Evolutionary conservation across 2,113 vertebrate genomes (phyloP).

Genomic region (Seriola rivoliana): DNA sequence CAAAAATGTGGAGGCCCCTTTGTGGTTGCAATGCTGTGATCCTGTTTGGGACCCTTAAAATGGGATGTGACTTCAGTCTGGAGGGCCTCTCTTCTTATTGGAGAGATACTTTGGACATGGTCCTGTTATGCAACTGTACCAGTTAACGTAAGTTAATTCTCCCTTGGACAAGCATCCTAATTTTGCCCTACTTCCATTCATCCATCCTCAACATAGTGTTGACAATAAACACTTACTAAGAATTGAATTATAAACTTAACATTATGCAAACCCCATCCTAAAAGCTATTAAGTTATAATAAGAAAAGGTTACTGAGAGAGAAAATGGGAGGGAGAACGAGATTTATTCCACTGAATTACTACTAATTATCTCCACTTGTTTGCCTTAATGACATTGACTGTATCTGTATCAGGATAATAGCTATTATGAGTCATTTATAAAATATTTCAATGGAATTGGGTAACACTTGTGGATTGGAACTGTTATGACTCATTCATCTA

Average conservation of each 20-base stretch:
- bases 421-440: not conserved
- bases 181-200: constrained; percentile 7
- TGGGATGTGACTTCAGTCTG: constrained; percentile 13
- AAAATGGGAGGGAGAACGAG: not conserved
- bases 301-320: constrained; percentile 14
- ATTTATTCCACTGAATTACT: constrained; percentile 22
- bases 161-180: not conserved
- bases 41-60: constrained; percentile 25
- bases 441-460: not conserved
- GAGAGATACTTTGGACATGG: not conserved
- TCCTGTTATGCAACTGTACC: constrained; percentile 37
- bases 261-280: not conserved
- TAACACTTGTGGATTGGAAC: not conserved
- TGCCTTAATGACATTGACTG: not conserved
- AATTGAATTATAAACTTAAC: not conserved
- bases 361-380: not conserved
- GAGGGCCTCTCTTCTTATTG: constrained; percentile 25
- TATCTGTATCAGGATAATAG: constrained; percentile 14
- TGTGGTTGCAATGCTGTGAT: constrained; percentile 24
- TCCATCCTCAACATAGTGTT: constrained; percentile 7
- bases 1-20: constrained; percentile 11
- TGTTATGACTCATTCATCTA: constrained; percentile 33
- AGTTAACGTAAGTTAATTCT: constrained; percentile 44
- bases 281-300: constrained; percentile 16
- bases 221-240: constrained; percentile 32